Percentiles rank a stretch among this genome's conserved stretches.
phyloP scores from a whole-genome alignment of 2,113 vertebrate genomes.

The Oncorhynchus nerka region DNA sequence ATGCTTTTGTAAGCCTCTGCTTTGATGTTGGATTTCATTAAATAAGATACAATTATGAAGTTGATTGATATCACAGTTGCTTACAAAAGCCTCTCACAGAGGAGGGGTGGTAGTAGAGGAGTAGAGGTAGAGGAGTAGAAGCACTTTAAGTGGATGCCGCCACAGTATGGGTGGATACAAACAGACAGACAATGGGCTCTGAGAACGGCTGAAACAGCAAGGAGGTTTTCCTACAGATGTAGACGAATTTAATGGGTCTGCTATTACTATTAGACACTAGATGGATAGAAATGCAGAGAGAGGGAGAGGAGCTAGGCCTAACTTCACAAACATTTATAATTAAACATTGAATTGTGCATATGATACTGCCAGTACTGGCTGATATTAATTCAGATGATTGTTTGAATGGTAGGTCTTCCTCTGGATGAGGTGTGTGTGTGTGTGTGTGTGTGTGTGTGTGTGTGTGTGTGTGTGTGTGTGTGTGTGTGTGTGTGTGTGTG shows the following conservation, averaged over 20 bases:
- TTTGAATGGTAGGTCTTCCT: no score
- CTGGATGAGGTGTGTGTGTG: neutral
- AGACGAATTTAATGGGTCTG: constrained; percentile 18
- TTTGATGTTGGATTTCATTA: constrained; percentile 64
- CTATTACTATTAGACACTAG: neutral
- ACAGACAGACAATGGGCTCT: neutral
- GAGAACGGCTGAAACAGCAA: constrained; percentile 13
- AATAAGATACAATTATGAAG: constrained; percentile 46
- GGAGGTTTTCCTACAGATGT: constrained; percentile 19
- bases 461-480: neutral
- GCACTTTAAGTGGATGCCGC: constrained; percentile 15
- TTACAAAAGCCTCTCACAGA: constrained; percentile 36
- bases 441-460: constrained; percentile 2
- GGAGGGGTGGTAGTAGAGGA: constrained; percentile 15
- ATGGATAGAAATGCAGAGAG: constrained; percentile 2
- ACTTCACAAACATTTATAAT: no score
- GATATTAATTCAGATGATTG: neutral
- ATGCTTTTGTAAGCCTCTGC: constrained; percentile 50
- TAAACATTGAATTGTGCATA: no score
- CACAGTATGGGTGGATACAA: constrained; percentile 8
- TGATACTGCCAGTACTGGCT: neutral
- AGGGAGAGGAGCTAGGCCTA: neutral
- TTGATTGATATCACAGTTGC: constrained; percentile 49
- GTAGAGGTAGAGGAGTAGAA: constrained; percentile 3
- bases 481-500: neutral